A percentile compares a stretch with the other conserved stretches of the same genome.
Evolutionary conservation across 2,888 invertebrate species (phyloP).

Genomic region (Spodoptera picta): DNA sequence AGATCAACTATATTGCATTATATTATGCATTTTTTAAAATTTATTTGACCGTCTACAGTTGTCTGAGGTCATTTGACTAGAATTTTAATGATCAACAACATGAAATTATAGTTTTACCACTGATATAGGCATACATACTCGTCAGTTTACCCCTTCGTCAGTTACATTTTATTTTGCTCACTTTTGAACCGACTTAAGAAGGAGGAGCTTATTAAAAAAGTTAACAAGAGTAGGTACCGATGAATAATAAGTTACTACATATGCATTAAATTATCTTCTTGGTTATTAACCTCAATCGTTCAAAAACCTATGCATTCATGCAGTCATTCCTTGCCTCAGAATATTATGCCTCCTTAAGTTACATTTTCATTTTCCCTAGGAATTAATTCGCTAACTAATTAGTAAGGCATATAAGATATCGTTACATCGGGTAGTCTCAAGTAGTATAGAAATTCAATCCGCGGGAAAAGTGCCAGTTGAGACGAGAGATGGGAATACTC

Average conservation of each 20-base stretch:
- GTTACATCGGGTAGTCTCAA: constrained; percentile 66
- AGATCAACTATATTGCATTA: constrained; percentile 4
- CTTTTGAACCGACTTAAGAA: too few species aligned
- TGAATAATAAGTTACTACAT: too few species aligned
- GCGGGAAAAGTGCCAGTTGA: constrained; percentile 82
- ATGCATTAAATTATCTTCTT: too few species aligned
- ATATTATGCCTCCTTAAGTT: constrained; percentile 36
- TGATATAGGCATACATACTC: too few species aligned
- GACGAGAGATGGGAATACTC: constrained; percentile 72
- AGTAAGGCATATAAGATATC: constrained; percentile 72
- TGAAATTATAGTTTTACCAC: too few species aligned
- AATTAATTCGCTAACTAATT: constrained; percentile 63
- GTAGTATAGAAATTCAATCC: constrained; percentile 75
- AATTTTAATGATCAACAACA: neutral
- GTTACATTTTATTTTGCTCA: too few species aligned
- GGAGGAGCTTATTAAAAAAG: too few species aligned
- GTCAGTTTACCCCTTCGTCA: too few species aligned
- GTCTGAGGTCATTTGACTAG: neutral
- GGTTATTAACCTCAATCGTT: constrained; percentile 10
- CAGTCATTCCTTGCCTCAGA: constrained; percentile 2
- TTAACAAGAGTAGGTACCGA: too few species aligned
- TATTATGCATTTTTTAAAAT: constrained; percentile 5
- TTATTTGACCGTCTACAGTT: neutral
- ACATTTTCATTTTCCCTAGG: constrained; percentile 69
- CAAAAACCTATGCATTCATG: neutral